Evolutionary conservation across 2,113 vertebrate genomes (phyloP).

Genomic region (Tylochromis polylepis): DNA sequence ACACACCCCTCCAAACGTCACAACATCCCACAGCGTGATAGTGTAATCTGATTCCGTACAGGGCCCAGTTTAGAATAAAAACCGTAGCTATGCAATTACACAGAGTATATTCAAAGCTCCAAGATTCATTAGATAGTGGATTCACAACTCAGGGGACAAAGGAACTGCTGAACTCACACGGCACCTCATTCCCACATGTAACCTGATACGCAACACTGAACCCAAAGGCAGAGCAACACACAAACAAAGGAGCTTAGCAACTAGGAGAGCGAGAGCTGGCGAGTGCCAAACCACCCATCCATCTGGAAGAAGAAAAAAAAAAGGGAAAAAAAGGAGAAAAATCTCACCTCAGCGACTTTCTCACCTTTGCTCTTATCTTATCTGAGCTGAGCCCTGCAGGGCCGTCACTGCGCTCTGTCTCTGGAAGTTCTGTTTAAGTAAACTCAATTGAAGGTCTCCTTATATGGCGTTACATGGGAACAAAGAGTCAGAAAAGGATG

Average conservation of each 20-base stretch:
- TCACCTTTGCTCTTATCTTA: conserved; percentile 60
- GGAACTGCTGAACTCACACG: conserved; percentile 61
- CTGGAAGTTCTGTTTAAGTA: conserved; percentile 31
- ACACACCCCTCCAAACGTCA: not conserved
- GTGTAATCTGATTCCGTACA: conserved; percentile 2
- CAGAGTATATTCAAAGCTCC: conserved; percentile 6
- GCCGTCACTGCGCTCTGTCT: conserved; percentile 35
- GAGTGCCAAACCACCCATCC: conserved; percentile 19
- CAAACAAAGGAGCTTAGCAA: conserved; percentile 70
- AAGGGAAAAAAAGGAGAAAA: not conserved
- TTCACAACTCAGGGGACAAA: conserved; percentile 56
- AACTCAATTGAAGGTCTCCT: conserved; percentile 15
- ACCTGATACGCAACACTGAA: conserved; percentile 46
- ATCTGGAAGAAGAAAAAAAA: not conserved
- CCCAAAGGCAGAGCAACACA: conserved; percentile 53
- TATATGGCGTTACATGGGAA: conserved; percentile 29
- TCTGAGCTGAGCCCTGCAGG: conserved; percentile 30
- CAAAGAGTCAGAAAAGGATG: conserved; percentile 41
- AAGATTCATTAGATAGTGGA: conserved; percentile 35
- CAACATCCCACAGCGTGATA: not conserved
- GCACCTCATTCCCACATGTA: conserved; percentile 61
- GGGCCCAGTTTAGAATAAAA: conserved; percentile 10
- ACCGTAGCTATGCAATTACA: conserved; percentile 23
- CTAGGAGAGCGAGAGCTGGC: conserved; percentile 20
- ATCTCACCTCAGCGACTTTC: conserved; percentile 32